These are phyloP conservation scores for Struthidea cinerea DNA, from an alignment of 2,113 vertebrate species.

Conservation along the genomic window DNA sequence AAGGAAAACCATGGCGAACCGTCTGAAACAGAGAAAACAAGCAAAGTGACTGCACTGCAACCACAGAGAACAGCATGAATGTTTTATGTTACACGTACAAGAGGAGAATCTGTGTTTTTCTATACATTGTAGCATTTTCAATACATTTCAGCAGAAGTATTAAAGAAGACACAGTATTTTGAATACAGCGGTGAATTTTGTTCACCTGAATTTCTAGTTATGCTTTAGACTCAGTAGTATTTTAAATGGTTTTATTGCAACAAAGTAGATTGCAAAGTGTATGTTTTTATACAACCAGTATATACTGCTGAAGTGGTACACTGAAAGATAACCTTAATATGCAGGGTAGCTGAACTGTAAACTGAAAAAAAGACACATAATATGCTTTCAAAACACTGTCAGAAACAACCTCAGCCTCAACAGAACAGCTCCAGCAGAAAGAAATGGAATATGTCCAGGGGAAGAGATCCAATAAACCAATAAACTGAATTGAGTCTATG, in stretches of 20 bases:
- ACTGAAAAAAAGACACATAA: not conserved
- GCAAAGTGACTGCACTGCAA: not conserved
- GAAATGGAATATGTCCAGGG: not conserved
- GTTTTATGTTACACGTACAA: not conserved
- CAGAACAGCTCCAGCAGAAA: not conserved
- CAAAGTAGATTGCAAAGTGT: not conserved
- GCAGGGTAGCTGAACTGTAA: not conserved
- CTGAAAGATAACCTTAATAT: not conserved
- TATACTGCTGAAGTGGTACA: not conserved
- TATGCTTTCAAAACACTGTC: not conserved
- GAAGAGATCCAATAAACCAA: not conserved
- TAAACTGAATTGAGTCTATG: not conserved
- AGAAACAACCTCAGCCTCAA: not conserved
- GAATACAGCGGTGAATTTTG: not conserved
- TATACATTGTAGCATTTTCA: not conserved
- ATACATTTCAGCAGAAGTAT: not conserved
- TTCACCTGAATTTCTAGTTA: not conserved
- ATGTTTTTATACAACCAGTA: not conserved
- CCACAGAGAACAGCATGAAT: not conserved
- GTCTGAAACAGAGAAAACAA: slow-evolving; percentile 81
- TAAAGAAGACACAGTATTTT: not conserved
- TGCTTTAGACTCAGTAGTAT: not conserved
- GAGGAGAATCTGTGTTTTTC: not conserved
- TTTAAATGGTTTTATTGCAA: not conserved
- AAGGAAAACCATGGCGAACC: slow-evolving; percentile 95